Evolutionary conservation across 2,888 invertebrate genomes (phyloP).

Genomic region (Drosophila borborema): DNA sequence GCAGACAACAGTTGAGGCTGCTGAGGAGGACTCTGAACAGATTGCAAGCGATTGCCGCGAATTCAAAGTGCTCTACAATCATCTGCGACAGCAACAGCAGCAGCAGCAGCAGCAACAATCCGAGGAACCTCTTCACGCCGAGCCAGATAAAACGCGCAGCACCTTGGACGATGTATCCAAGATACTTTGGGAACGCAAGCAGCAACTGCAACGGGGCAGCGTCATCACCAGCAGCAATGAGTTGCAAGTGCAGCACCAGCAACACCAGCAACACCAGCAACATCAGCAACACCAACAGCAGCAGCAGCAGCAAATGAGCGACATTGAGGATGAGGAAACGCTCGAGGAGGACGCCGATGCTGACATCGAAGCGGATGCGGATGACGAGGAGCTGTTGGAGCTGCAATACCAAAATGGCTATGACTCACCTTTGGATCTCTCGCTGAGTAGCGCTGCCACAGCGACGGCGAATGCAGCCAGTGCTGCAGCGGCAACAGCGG

Average conservation of each 20-base stretch:
- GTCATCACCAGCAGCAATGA: slow-evolving; percentile 67
- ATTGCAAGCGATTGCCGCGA: slow-evolving; percentile 71
- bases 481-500: slow-evolving; percentile 53
- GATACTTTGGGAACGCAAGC: slow-evolving; percentile 67
- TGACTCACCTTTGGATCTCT: slow-evolving; percentile 92
- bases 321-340: slow-evolving; percentile 71
- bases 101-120: slow-evolving; percentile 53
- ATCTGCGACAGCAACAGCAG: slow-evolving; percentile 77
- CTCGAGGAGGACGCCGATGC: slow-evolving; percentile 66
- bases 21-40: slow-evolving; percentile 41
- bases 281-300: slow-evolving; percentile 28
- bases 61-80: slow-evolving; percentile 84
- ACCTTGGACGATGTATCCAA: slow-evolving; percentile 75
- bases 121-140: slow-evolving; percentile 52
- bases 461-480: slow-evolving; percentile 30
- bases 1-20: background rate
- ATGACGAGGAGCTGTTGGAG: slow-evolving; percentile 69
- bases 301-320: slow-evolving; percentile 60
- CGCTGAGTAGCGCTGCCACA: slow-evolving; percentile 86
- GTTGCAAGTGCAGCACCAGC: slow-evolving; percentile 43
- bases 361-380: slow-evolving; percentile 75
- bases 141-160: slow-evolving; percentile 68
- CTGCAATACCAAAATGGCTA: slow-evolving; percentile 85
- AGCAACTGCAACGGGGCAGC: slow-evolving; percentile 70
- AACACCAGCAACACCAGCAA: slow-evolving; percentile 11